Evolutionary conservation across 1,140 invertebrate genomes (phyloP).

Genomic region (Eriocheir sinensis): DNA sequence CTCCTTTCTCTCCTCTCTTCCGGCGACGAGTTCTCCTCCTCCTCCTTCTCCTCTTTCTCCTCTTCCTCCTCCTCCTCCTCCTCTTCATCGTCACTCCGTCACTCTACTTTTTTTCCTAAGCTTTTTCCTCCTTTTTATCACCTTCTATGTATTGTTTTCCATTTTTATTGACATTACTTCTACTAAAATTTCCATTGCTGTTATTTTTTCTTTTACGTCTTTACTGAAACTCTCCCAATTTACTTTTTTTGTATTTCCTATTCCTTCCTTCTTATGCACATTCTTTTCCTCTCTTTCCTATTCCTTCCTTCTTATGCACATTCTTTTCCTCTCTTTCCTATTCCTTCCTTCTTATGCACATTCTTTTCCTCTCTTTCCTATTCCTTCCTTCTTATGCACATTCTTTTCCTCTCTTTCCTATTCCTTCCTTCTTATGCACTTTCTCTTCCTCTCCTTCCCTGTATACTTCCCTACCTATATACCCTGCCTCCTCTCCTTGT

Average conservation of each 20-base stretch:
- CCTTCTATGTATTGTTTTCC: too few relatives aligned
- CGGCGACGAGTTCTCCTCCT: not conserved
- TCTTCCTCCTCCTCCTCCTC: not conserved
- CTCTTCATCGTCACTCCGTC: not conserved
- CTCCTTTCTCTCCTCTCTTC: too few relatives aligned
- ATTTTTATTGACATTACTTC: not conserved
- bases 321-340: too few relatives aligned
- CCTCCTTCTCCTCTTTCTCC: not conserved
- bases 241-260: too few relatives aligned
- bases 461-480: too few relatives aligned
- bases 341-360: too few relatives aligned
- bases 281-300: not conserved
- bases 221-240: too few relatives aligned
- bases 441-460: too few relatives aligned
- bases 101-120: not conserved
- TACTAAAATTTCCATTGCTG: constrained; percentile 12
- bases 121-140: not conserved
- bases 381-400: not conserved
- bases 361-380: too few relatives aligned
- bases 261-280: not conserved
- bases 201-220: not conserved
- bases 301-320: not conserved
- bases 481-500: too few relatives aligned
- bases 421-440: not conserved
- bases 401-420: not conserved